Conservation (phyloP, 30 jellyfish, hydroid and myxozoan genomes). For the Mastigias papua region DNA sequence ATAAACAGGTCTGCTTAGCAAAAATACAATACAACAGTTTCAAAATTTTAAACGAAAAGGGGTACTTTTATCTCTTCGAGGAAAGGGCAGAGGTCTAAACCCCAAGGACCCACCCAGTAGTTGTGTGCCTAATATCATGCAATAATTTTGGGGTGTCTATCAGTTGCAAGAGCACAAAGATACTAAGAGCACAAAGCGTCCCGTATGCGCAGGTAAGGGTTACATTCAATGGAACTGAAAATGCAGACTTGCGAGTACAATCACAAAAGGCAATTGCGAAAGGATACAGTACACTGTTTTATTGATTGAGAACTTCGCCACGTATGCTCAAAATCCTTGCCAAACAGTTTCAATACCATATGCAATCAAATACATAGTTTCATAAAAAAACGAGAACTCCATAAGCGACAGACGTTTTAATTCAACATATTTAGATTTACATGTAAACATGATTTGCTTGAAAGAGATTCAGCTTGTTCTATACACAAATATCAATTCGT, state of each 20-base stretch:
- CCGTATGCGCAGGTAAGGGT: no score
- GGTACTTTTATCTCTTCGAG: no score
- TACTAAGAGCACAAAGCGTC: no score
- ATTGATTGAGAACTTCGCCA: background rate
- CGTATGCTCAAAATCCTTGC: conserved; percentile 2
- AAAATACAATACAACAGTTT: no score
- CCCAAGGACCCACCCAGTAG: no score
- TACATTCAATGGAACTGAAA: background rate
- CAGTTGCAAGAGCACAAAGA: no score
- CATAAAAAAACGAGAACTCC: conserved; percentile 12
- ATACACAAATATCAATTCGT: background rate
- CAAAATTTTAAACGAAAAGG: no score
- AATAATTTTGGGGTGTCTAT: no score
- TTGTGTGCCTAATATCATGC: no score
- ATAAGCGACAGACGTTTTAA: conserved; percentile 46
- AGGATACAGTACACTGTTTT: background rate
- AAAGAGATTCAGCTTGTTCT: background rate
- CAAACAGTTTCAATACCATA: background rate
- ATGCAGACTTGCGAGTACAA: no score
- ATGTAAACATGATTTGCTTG: conserved; percentile 15
- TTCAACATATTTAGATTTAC: background rate
- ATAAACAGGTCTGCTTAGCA: no score
- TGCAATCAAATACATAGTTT: background rate
- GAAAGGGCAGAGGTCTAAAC: no score
- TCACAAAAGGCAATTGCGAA: background rate